Base-by-base conservation (phyloP, 2,113 vertebrate species). In the Agapornis roseicollis region DNA sequence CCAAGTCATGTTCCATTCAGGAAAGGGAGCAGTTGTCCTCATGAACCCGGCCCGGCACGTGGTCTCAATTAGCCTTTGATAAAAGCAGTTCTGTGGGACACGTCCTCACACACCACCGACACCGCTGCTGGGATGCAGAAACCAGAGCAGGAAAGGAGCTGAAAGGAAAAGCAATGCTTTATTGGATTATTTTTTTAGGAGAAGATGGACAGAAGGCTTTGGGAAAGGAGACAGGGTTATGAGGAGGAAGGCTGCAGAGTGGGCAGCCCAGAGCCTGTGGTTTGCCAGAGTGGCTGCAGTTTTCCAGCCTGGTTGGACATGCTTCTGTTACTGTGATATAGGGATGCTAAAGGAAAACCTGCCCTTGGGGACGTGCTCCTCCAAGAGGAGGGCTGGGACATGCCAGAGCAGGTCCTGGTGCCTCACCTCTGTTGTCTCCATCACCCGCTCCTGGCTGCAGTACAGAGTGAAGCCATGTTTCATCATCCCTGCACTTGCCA, bases 391-490 rank as follows among this genome's bases (percentile, higher is more conserved):
- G 44, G 50, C 2, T 2, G 44, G 65, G 37, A 31, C 2, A 4
- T 11, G 39, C 33, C 60, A 7, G 60, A 37, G 39, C 35, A 15
- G 47, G 35, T 55, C 61, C 61, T 4, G 56, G 35, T 28, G 42
- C 88, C 41, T 55, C 6, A 35, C 29, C 55, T 41, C 31, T 16
- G 41, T 35, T 2, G 2, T 2, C 44, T 31, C 60, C 8, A 7
- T 22, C 58, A 11, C 65, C 49, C 9, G 3, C 23, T 28, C 80
- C 55, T 10, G 9, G 9, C 47, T 17, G 28, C 3, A 1, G 24
- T 25, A 31, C 1, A 1, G 27, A 24, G 28, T 6, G 39, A 72
- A 56, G 6, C n/a, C 5, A 16, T 0, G 7, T 52, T 46, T 39
- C 17, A 22, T 6, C 20, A 7, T 18, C 60, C 46, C 29, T 5